These are phyloP conservation scores for Campoletis sonorensis DNA, from an alignment of 1,140 invertebrate species.

Conservation along the genomic window DNA sequence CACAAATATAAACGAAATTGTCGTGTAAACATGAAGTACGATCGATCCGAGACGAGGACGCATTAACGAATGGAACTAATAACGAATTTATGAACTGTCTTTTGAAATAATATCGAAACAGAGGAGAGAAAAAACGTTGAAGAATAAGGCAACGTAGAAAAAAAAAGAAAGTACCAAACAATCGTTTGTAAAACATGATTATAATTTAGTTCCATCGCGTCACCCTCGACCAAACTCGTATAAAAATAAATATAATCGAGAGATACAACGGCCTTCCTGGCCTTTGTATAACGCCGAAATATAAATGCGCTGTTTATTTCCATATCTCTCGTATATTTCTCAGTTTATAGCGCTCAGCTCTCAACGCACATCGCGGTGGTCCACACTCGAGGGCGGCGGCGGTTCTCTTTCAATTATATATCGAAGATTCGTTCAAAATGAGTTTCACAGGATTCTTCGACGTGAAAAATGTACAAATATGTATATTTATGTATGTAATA, in stretches of 20 bases:
- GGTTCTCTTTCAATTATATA: constrained; percentile 61
- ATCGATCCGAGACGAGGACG: constrained; percentile 30
- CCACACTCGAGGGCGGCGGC: constrained; percentile 41
- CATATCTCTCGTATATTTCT: constrained; percentile 43
- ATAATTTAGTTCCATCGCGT: neutral
- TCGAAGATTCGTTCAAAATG: constrained; percentile 14
- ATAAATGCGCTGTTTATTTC: constrained; percentile 18
- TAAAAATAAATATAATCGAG: constrained; percentile 24
- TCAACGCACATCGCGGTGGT: constrained; percentile 37
- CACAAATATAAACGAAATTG: neutral
- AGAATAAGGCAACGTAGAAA: neutral
- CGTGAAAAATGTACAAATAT: neutral
- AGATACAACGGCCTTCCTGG: neutral
- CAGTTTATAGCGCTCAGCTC: constrained; percentile 48
- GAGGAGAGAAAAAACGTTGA: neutral
- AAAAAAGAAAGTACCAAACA: constrained; percentile 20
- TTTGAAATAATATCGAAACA: neutral
- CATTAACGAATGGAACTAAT: neutral
- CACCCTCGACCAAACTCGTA: neutral
- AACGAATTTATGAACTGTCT: neutral
- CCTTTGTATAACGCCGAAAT: constrained; percentile 30
- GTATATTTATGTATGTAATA: neutral
- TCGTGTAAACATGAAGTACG: neutral
- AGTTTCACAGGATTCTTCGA: constrained; percentile 2
- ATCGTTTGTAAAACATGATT: neutral